phyloP scores from a whole-genome alignment of 2,797 vertebrate species.

The Acipenser oxyrinchus region DNA sequence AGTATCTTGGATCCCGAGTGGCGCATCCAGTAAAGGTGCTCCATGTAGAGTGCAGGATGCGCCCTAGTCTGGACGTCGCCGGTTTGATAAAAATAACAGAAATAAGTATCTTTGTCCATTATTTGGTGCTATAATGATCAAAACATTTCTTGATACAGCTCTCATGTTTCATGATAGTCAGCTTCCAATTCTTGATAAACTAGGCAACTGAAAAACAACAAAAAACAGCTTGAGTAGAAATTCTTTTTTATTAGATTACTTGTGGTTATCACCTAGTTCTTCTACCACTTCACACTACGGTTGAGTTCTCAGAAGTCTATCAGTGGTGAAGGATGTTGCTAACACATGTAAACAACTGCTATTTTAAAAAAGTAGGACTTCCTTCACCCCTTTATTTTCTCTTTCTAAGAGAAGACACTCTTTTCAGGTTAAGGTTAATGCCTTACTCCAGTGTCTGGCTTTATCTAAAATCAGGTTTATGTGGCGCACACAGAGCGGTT shows the following conservation, averaged over 20 bases:
- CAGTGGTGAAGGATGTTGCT: conserved; percentile 16
- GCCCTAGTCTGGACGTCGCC: no score
- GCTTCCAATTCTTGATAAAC: conserved; percentile 37
- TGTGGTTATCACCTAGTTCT: conserved; percentile 29
- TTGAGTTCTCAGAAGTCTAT: conserved; percentile 19
- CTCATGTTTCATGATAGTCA: conserved; percentile 35
- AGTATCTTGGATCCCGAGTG: no score
- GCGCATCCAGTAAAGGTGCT: no score
- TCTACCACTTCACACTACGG: conserved; percentile 17
- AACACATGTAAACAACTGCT: conserved; percentile 11
- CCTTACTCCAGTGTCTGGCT: background rate
- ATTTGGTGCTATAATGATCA: background rate
- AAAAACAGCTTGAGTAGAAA: conserved; percentile 27
- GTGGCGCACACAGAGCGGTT: background rate
- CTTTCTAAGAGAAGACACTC: background rate
- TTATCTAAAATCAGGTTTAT: background rate
- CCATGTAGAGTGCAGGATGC: no score
- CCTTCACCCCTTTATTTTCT: background rate
- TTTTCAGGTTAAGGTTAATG: background rate
- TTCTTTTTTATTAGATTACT: conserved; percentile 12
- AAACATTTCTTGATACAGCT: background rate
- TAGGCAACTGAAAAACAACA: conserved; percentile 53
- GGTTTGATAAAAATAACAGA: no score
- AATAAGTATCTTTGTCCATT: no score
- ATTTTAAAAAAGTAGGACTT: conserved; percentile 2